Base-by-base conservation (phyloP, 2,888 invertebrate genomes). In the Dorcus hopei region DNA sequence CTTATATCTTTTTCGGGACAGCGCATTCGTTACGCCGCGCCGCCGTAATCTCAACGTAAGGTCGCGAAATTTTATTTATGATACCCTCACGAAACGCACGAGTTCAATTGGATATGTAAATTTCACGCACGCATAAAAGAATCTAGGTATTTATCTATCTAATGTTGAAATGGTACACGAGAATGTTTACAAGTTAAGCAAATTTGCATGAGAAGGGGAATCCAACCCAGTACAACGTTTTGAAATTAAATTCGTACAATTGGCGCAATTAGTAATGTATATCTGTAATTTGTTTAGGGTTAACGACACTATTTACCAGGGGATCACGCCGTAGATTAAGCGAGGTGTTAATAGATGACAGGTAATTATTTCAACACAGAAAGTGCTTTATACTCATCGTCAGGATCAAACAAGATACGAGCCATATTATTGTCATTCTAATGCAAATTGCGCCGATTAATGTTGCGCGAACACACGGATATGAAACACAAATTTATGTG, bases 261-360 rank as follows among this genome's bases (percentile, higher is more conserved):
- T 59, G 55, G 40, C 51, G 59, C 55, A 59, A 59, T 59, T 59
- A 59, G 55, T 59, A 59, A 59, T 55, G 59, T 59, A 52, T 59
- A 55, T 59, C 59, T 52, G 59, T 52, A 59, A 59, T 59, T 59
- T 59, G 59, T 59, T 59, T 54, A 52, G 59, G 55, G 54, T 55
- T 59, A 59, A 59, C 54, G 54, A 55, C 54, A 54, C 26, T 40
- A 54, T 59, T 59, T 59, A 23, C 48, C 54, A 38, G 43, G 53
- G 48, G 55, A 59, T 55, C 49, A 45, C 42, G 49, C 41, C 59
- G 57, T 60, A 58, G 59, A 65, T 65, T 65, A 63, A 58, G 61
- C 57, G 65, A 63, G 59, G 63, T 65, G 65, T 63, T 65, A 65
- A 65, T 63, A 63, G 63, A 63, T 65, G 65, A 65, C 65, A 65